Evolutionary conservation across 2,113 vertebrate species (phyloP), one percentile per base, ranked within the genome.

Genomic region (Abramis brama): DNA sequence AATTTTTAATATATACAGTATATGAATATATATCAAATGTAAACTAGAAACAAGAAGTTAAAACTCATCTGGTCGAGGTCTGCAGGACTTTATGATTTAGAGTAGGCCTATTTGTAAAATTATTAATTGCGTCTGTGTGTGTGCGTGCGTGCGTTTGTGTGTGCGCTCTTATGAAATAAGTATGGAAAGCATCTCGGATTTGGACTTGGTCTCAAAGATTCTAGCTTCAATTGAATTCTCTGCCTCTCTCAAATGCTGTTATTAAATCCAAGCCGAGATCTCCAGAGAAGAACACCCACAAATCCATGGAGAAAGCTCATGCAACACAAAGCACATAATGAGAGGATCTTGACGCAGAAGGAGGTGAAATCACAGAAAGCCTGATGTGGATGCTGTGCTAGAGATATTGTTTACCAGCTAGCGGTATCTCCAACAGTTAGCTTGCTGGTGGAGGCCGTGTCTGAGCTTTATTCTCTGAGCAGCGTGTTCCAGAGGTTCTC

Each of bases 321-420:
- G 62, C 25, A 70, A 82, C 80, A 70, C 64, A 82, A 82, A 70
- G 80, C 80, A 33, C 64, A 70, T 82, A 82, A 82, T 82, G 27
- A 52, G 45, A 70, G 64, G 9, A 70, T 82, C 62, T 82, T 70
- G 62, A 82, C 23, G 45, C 60, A 66, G 79, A 43, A 66, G 79
- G 60, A 66, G 39, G 79, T 2, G 21, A 64, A 66, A 68, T 66
- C 80, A 82, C 80, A 82, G 43, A 82, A 70, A 33, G 47, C 64
- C 62, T 70, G 62, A 68, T 70, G 64, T 70, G 79, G 79, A 81
- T 68, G 43, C 80, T 82, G 62, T 21, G 62, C 80, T 70, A 5
- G 9, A 70, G 80, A 70, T 68, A 70, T 70, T 70, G 62, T 82
- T 82, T 36, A 82, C 8, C 43, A 68, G 60, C 79, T 21, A 47